Conservation (phyloP, 2,888 invertebrate species). For the Desoria tigrina region DNA sequence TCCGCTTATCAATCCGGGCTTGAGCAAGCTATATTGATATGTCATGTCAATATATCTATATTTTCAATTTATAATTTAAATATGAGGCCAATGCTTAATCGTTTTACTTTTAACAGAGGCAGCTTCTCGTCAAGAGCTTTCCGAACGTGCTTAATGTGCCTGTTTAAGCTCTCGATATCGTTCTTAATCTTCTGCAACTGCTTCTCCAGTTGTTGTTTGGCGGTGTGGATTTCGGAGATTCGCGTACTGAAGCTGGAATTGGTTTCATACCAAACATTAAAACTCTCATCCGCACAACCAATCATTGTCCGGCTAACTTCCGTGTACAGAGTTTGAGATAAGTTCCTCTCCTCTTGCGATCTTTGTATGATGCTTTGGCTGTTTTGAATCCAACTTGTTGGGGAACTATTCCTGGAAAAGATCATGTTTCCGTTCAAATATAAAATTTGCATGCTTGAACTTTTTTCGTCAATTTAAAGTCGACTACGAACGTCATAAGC, state of each 20-base stretch:
- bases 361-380: slow-evolving; percentile 73
- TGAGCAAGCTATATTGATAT: slow-evolving; percentile 40
- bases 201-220: slow-evolving; percentile 43
- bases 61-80: too few relatives aligned
- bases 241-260: slow-evolving; percentile 45
- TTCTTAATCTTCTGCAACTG: slow-evolving; percentile 43
- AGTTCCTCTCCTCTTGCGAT: slow-evolving; percentile 81
- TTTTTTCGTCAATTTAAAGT: too few relatives aligned
- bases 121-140: slow-evolving; percentile 48
- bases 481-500: slow-evolving; percentile 17
- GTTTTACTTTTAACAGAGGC: slow-evolving; percentile 43
- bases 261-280: slow-evolving; percentile 49
- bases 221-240: slow-evolving; percentile 40
- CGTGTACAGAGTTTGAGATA: slow-evolving; percentile 65
- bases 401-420: slow-evolving; percentile 69
- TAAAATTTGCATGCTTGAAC: not conserved
- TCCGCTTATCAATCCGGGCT: slow-evolving; percentile 48
- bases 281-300: slow-evolving; percentile 45
- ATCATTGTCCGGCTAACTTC: slow-evolving; percentile 46
- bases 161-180: slow-evolving; percentile 48
- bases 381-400: slow-evolving; percentile 79
- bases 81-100: not conserved
- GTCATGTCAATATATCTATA: too few relatives aligned
- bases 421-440: not conserved
- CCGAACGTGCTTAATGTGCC: slow-evolving; percentile 44